These are phyloP conservation scores for Sisor rabdophorus DNA, from an alignment of 2,113 vertebrate species.

Conservation along the genomic window DNA sequence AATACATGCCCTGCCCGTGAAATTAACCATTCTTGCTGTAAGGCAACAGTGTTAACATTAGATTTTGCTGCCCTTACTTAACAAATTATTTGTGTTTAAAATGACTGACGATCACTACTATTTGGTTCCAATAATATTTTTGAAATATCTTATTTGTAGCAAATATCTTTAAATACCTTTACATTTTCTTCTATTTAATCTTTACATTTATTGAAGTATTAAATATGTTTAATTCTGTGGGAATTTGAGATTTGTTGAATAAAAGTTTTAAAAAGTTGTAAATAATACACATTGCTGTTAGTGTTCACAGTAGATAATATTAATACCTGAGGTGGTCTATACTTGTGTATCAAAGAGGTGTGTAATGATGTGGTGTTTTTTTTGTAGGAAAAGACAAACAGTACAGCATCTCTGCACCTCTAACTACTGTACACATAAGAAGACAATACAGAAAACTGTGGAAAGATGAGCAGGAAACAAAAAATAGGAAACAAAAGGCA, in stretches of 20 bases:
- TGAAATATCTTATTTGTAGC: too few species aligned
- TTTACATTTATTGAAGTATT: neutral
- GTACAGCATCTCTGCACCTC: neutral
- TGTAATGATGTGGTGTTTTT: constrained; percentile 49
- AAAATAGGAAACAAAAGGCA: neutral
- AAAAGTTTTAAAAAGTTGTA: constrained; percentile 4
- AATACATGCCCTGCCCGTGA: too few species aligned
- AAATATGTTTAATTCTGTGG: neutral
- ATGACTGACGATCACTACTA: neutral
- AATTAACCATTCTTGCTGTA: too few species aligned
- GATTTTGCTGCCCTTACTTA: too few species aligned
- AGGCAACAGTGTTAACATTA: too few species aligned
- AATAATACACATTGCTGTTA: constrained; percentile 32
- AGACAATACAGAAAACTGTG: neutral
- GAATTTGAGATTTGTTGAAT: constrained; percentile 3
- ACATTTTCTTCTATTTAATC: neutral
- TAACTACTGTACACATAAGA: constrained; percentile 8
- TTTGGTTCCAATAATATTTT: neutral
- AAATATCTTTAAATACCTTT: too few species aligned
- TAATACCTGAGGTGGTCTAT: constrained; percentile 71
- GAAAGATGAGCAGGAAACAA: too few species aligned
- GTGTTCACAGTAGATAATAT: constrained; percentile 70
- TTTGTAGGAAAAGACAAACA: constrained; percentile 29
- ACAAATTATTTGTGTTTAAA: neutral
- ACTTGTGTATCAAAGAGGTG: constrained; percentile 59